Percentiles rank a stretch among this genome's conserved stretches.
These are phyloP conservation scores for Buathra laborator DNA, from an alignment of 2,888 invertebrate genomes.

Conservation along the genomic window DNA sequence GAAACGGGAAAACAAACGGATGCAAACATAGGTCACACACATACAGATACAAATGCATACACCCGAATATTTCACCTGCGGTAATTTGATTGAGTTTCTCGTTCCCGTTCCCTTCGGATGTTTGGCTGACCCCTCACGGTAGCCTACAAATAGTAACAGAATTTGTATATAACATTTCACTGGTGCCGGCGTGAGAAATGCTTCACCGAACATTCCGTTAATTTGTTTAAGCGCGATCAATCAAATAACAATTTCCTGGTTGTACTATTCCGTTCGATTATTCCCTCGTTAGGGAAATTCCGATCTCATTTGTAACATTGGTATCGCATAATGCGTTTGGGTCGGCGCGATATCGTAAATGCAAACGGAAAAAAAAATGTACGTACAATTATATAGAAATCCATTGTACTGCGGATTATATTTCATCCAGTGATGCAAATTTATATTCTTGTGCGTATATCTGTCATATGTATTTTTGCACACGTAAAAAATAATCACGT, in stretches of 20 bases:
- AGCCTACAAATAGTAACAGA: conserved; percentile 9
- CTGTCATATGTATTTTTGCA: not conserved
- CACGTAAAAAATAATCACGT: not conserved
- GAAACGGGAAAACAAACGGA: not conserved
- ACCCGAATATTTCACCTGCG: conserved; percentile 16
- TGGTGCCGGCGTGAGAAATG: conserved; percentile 23
- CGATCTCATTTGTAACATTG: not conserved
- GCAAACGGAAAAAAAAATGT: not conserved
- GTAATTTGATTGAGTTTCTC: conserved; percentile 33
- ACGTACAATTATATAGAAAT: not conserved
- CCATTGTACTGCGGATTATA: not conserved
- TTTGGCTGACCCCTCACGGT: conserved; percentile 7
- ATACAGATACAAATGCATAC: not conserved
- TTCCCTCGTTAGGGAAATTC: conserved; percentile 27
- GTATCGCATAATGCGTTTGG: not conserved
- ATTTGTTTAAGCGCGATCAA: conserved; percentile 41
- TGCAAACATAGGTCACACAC: not conserved
- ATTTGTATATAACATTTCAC: conserved; percentile 14
- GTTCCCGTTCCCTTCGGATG: conserved; percentile 12
- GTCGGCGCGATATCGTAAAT: not conserved
- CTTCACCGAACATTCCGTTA: conserved; percentile 29
- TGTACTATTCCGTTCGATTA: conserved; percentile 17
- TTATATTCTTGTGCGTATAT: not conserved
- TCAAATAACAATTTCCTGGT: conserved; percentile 30
- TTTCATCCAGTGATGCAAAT: not conserved